A percentile compares a stretch with the other conserved stretches of the same genome.
These are phyloP conservation scores for Zaprionus bogoriensis DNA, from an alignment of 2,888 invertebrate genomes.

Conservation along the genomic window DNA sequence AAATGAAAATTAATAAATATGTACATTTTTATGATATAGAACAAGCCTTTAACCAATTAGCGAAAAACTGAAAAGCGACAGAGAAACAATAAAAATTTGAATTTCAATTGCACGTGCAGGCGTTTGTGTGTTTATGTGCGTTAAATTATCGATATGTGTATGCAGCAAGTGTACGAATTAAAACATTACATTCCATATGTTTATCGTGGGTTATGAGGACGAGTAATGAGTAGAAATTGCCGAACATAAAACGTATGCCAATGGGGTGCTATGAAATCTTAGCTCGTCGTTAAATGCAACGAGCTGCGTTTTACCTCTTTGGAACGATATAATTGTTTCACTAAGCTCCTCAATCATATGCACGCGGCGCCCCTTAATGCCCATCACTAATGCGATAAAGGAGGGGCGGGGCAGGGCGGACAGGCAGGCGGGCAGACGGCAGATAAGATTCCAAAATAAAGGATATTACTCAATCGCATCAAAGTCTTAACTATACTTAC, in stretches of 20 bases:
- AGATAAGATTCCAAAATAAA: slow-evolving; percentile 11
- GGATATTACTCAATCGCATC: background rate
- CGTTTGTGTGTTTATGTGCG: slow-evolving; percentile 1
- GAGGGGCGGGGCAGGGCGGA: background rate
- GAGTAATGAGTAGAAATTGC: background rate
- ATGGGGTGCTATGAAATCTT: background rate
- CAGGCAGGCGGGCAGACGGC: slow-evolving; percentile 15
- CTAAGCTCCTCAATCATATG: slow-evolving; percentile 99
- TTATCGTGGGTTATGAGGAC: background rate
- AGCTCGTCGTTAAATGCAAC: no score
- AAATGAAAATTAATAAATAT: background rate
- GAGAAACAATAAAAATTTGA: background rate
- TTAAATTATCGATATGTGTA: slow-evolving; percentile 1
- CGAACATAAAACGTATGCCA: background rate
- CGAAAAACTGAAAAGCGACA: slow-evolving; percentile 15
- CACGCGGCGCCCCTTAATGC: slow-evolving; percentile 98
- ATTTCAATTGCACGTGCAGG: slow-evolving; percentile 23
- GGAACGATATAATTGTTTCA: slow-evolving; percentile 99
- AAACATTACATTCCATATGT: background rate
- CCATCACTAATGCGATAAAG: slow-evolving; percentile 91
- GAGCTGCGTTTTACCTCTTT: slow-evolving; percentile 90
- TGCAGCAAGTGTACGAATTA: background rate
- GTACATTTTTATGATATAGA: background rate
- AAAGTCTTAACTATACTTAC: slow-evolving; percentile 83
- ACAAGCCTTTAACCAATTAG: slow-evolving; percentile 23